These are phyloP conservation scores for Alca torda DNA, from an alignment of 2,797 vertebrate species.

Conservation along the genomic window DNA sequence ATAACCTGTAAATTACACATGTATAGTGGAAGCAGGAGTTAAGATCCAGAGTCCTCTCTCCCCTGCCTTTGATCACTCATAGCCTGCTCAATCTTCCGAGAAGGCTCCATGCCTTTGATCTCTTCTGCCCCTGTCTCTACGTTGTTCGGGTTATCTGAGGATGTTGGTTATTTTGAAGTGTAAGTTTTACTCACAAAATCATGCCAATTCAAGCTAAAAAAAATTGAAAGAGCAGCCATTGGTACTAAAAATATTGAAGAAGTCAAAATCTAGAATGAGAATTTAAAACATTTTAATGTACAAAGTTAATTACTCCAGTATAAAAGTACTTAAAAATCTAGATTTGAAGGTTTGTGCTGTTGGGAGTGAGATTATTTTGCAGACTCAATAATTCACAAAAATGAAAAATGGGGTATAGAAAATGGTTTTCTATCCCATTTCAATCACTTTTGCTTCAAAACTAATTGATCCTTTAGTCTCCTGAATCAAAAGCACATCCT, in stretches of 20 bases:
- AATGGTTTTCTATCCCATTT: neutral
- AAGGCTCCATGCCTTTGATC: conserved; percentile 39
- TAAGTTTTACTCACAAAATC: neutral
- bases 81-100: conserved; percentile 44
- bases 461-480: neutral
- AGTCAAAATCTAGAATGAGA: neutral
- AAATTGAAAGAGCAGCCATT: neutral
- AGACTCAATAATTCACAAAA: neutral
- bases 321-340: neutral
- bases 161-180: neutral
- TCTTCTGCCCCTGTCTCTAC: neutral
- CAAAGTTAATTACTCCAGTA: neutral
- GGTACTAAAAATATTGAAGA: neutral
- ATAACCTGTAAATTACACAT: conserved; percentile 54
- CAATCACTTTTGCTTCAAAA: neutral
- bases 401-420: neutral
- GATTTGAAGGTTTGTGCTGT: neutral
- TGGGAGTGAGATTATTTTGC: neutral
- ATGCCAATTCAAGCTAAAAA: neutral
- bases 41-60: conserved; percentile 27
- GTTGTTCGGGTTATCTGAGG: neutral
- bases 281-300: neutral
- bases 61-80: conserved; percentile 54
- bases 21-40: neutral
- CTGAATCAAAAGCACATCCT: neutral